Base-by-base conservation (phyloP, 2,888 invertebrate species). In the Frankliniella intonsa region DNA sequence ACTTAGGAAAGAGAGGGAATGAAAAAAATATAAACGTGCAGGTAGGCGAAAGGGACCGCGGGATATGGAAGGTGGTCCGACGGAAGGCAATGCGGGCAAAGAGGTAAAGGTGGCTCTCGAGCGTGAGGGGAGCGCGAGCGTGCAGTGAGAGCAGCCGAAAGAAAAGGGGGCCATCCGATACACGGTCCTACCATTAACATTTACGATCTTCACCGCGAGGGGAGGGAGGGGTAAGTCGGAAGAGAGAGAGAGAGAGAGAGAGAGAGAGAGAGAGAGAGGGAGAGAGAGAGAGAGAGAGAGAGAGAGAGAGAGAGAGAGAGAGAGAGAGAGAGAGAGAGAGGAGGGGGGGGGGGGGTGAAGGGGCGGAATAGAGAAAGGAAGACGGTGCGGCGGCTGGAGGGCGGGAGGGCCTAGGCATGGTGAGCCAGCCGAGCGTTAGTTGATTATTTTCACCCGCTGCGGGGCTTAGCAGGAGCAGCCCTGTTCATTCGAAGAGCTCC, bases 201-300 rank as follows among this genome's bases (percentile, higher is more conserved):
- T 38, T 38, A 38, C 38, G 38, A 38, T 38, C 38, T 5, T 38
- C 38, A 38, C 3, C 38, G 38, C 38, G 5, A 38, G 38, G 38
- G 38, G 38, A 38, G 5, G 38, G 38, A 38, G 38, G 5, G 38
- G 38, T 2, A 38, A 5, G 38, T 2, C 2, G 12, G 9, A 8
- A 17, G 14, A 55, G 55, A 55, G 55, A 55, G 55, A 55, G 55
- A 55, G 55, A 55, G 55, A 55, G 55, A 55, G 55, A 55, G 55
- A 55, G 55, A 55, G 55, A 55, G 55, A 55, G 55, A 55, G 55
- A 55, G 55, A 55, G 55, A 55, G 55, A 55, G 55, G 7, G 55
- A 55, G 55, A 55, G 55, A 55, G 55, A 55, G 55, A 55, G 55
- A 55, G 55, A 55, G 55, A 55, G 55, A 55, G 55, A 55, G 55